Percentiles rank a stretch among this genome's conserved stretches.
Conservation (phyloP, 2,888 invertebrate species). For the Sericinus montela region DNA sequence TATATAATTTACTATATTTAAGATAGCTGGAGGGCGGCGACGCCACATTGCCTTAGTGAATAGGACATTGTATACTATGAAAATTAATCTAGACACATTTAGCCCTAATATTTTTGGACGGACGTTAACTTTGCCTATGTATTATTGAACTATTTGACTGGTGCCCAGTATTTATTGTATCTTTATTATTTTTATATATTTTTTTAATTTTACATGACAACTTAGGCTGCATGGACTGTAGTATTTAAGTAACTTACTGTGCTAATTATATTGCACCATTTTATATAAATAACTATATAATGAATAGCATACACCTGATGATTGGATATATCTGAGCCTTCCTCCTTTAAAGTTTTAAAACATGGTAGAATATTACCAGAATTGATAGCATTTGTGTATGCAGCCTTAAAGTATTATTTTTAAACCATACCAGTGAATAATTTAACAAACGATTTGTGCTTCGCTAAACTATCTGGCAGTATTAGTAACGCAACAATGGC, state of each 20-base stretch:
- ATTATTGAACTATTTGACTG: constrained; percentile 51
- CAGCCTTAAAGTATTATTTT: constrained; percentile 33
- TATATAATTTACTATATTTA: constrained; percentile 46
- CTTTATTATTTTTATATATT: constrained; percentile 8
- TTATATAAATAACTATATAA: too few relatives aligned
- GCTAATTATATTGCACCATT: too few relatives aligned
- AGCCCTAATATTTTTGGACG: constrained; percentile 63
- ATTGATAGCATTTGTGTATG: not conserved
- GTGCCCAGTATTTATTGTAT: constrained; percentile 56
- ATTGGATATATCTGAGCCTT: too few relatives aligned
- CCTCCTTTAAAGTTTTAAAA: too few relatives aligned
- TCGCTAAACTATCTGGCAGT: constrained; percentile 56
- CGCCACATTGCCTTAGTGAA: constrained; percentile 42
- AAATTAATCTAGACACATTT: constrained; percentile 48
- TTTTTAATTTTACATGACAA: not conserved
- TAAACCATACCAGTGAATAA: constrained; percentile 30
- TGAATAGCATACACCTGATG: too few relatives aligned
- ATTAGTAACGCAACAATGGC: constrained; percentile 62
- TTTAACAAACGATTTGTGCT: constrained; percentile 10
- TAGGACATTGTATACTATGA: constrained; percentile 68
- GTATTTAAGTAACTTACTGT: not conserved
- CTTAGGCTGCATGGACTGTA: not conserved
- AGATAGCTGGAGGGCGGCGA: constrained; percentile 23
- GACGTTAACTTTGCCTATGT: constrained; percentile 55
- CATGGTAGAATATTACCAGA: not conserved